Evolutionary conservation across 2,888 invertebrate species (phyloP).

Genomic region (Ferdinandea cuprea): DNA sequence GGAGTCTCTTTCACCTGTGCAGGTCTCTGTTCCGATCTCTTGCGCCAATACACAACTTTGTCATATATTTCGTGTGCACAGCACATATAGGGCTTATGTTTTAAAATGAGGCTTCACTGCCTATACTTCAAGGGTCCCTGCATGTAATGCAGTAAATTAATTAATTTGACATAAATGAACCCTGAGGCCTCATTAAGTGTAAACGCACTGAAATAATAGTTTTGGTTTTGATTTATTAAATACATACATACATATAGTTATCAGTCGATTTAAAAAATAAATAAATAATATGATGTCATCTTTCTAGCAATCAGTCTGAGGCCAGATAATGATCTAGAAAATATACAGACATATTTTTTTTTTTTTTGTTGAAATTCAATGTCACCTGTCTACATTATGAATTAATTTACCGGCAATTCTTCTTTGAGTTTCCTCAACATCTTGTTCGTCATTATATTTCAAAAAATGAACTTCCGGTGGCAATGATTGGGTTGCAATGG

Average conservation of each 20-base stretch:
- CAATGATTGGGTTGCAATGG: not conserved
- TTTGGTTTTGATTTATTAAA: conserved; percentile 14
- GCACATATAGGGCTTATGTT: too few species aligned
- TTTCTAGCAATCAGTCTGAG: not conserved
- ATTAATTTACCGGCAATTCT: conserved; percentile 9
- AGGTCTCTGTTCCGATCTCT: too few species aligned
- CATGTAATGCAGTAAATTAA: too few species aligned
- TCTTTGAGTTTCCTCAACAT: conserved; percentile 1
- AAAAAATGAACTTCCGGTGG: conserved; percentile 42
- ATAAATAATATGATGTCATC: not conserved
- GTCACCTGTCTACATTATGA: not conserved
- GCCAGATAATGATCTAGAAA: conserved; percentile 34
- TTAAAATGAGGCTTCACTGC: too few species aligned
- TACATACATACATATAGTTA: conserved; percentile 4
- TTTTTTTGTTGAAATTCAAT: too few species aligned
- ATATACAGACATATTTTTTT: not conserved
- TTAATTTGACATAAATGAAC: too few species aligned
- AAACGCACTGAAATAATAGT: too few species aligned
- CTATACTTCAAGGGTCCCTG: too few species aligned
- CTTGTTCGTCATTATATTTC: conserved; percentile 28
- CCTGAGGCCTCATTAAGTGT: too few species aligned
- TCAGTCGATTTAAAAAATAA: conserved; percentile 25
- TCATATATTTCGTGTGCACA: too few species aligned
- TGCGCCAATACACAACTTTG: too few species aligned
- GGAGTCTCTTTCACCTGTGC: too few species aligned